Percentiles rank a stretch among this genome's conserved stretches.
These are phyloP conservation scores for Ciconia stormi DNA, from an alignment of 2,113 vertebrate genomes.

Conservation along the genomic window DNA sequence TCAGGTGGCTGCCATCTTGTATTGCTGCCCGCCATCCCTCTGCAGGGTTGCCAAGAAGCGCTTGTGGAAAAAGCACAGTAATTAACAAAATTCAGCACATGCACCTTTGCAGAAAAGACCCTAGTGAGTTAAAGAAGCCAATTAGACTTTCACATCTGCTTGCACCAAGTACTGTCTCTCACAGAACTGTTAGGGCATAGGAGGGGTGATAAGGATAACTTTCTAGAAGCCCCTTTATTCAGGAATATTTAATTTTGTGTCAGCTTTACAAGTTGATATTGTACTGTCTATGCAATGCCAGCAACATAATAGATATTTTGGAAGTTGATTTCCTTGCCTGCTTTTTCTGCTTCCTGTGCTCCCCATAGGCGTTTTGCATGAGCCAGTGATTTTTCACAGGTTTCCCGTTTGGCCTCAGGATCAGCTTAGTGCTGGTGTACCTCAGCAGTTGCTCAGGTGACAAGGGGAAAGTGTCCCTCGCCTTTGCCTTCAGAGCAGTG, in stretches of 20 bases:
- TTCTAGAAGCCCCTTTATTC: background rate
- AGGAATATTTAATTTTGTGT: background rate
- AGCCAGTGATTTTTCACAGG: background rate
- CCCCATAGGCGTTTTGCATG: too few relatives aligned
- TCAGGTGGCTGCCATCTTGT: background rate
- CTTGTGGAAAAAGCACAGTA: accelerated
- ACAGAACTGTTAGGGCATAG: too few relatives aligned
- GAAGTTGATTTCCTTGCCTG: background rate
- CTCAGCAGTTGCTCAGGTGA: background rate
- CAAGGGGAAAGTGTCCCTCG: background rate
- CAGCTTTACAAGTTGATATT: background rate
- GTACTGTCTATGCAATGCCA: background rate
- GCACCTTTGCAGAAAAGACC: background rate
- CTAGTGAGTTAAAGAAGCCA: background rate
- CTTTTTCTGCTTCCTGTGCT: background rate
- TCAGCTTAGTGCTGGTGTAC: background rate
- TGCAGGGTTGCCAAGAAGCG: accelerated
- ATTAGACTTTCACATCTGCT: background rate
- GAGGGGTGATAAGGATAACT: too few relatives aligned
- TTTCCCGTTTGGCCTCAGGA: background rate
- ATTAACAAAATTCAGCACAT: too few relatives aligned
- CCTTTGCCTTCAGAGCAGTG: background rate
- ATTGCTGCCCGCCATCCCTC: accelerated
- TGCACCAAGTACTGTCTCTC: background rate
- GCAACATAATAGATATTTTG: background rate